phyloP scores from a whole-genome alignment of 1,140 invertebrate species.

The Holotrichia oblita region DNA sequence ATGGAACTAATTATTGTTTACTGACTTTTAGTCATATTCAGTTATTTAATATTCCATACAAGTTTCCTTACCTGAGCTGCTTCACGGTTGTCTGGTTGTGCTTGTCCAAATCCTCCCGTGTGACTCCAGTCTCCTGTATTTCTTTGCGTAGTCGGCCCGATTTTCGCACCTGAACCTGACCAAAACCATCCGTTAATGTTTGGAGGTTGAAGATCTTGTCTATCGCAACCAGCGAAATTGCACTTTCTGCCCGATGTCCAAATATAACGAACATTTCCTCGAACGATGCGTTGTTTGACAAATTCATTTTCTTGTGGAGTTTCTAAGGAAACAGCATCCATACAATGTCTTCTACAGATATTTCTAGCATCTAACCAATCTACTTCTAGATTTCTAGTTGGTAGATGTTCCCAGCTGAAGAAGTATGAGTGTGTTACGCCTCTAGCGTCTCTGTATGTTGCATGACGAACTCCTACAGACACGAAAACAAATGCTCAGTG shows the following conservation, averaged over 20 bases:
- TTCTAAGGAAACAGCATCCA: slow-evolving; percentile 91
- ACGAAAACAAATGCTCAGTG: slow-evolving; percentile 17
- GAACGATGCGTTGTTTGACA: slow-evolving; percentile 83
- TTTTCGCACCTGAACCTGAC: slow-evolving; percentile 89
- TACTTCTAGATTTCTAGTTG: slow-evolving; percentile 85
- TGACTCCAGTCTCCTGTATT: slow-evolving; percentile 89
- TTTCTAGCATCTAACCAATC: slow-evolving; percentile 92
- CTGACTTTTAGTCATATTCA: background rate
- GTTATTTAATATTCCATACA: background rate
- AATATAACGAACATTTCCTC: slow-evolving; percentile 79
- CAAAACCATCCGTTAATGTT: slow-evolving; percentile 95
- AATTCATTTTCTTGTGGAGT: slow-evolving; percentile 92
- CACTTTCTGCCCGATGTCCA: slow-evolving; percentile 93
- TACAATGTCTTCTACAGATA: slow-evolving; percentile 91
- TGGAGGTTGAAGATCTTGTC: slow-evolving; percentile 85
- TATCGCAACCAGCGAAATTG: slow-evolving; percentile 90
- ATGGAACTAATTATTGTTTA: no score
- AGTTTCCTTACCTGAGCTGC: slow-evolving; percentile 75
- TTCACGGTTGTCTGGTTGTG: slow-evolving; percentile 90
- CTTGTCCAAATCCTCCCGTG: slow-evolving; percentile 84
- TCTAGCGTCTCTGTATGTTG: slow-evolving; percentile 84
- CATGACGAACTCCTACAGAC: slow-evolving; percentile 79
- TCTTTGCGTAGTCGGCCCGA: slow-evolving; percentile 85
- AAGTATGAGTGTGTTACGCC: slow-evolving; percentile 90
- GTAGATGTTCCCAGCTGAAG: slow-evolving; percentile 92